These are phyloP conservation scores for Mormyrus lacerda DNA, from an alignment of 2,113 vertebrate genomes.

Conservation along the genomic window DNA sequence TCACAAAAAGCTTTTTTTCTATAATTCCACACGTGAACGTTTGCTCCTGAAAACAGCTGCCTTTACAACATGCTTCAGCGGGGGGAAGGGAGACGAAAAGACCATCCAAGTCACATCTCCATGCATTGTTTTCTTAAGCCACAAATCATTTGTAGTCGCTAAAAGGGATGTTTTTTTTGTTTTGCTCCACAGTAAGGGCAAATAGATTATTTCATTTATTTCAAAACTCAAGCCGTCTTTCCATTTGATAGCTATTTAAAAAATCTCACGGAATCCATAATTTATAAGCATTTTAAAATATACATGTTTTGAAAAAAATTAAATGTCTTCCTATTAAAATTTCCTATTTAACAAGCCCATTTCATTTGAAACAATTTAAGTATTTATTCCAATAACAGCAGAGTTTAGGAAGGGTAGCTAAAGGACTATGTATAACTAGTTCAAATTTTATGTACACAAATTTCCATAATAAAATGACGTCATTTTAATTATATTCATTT, in stretches of 20 bases:
- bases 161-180: constrained; percentile 26
- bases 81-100: constrained; percentile 35
- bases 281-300: neutral
- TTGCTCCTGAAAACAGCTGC: constrained; percentile 33
- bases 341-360: neutral
- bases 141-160: constrained; percentile 44
- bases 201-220: neutral
- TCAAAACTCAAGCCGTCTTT: neutral
- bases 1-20: constrained; percentile 25
- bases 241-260: neutral
- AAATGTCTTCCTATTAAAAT: neutral
- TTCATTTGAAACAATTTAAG: neutral
- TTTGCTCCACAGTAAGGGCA: neutral
- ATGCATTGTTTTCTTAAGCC: constrained; percentile 51
- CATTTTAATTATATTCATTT: neutral
- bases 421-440: neutral
- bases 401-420: neutral
- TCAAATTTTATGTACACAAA: neutral
- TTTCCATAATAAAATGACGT: neutral
- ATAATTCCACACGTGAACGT: constrained; percentile 29
- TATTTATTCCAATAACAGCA: neutral
- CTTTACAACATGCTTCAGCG: constrained; percentile 41
- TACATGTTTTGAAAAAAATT: neutral
- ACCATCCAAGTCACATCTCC: constrained; percentile 40
- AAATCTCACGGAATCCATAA: neutral